Base-by-base conservation (phyloP, 2,888 invertebrate species). In the Thera britannica region DNA sequence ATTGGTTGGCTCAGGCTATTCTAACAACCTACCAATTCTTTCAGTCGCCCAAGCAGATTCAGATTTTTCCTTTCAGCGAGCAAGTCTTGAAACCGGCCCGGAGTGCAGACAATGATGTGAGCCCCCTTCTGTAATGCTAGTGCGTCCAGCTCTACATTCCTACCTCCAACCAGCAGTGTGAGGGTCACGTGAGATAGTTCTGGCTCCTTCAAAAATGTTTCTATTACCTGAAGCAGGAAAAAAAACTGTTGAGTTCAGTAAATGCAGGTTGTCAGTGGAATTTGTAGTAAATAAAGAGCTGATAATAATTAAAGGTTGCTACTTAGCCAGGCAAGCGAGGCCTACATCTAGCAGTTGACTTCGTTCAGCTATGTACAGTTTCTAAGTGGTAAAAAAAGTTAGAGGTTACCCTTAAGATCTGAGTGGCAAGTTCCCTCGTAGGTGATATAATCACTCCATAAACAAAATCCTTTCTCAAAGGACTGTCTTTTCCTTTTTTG, bases 381-480 rank as follows among this genome's bases (percentile, higher is more conserved):
- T 1, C 41, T 46, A 38, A 34, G 54, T 35, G 2, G 36, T 59
- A 8, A 46, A 58, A 35, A 49, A 48, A 49, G 52, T 52, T 9
- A 23, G 1, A 68, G 70, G 72, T 73, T 78, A 93, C 97, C 83
- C 95, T 96, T 78, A 95, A 95, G 72, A 98, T 99, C 87, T 99
- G 99, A 36, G 95, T 93, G 0, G 99, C 99, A 48, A 99, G 90
- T 89, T 99, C 99, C 80, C 99, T 94, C 0, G 99, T 99, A 0
- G 99, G 99, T 0, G 99, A 98, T 78, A 99, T 96, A 60, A 99
- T 96, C 11, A 99, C 93, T 0, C 97, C 98, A 49, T 98, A 98
- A 64, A 99, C 95, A 90, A 97, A 97, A 76, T 96, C 95, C 74
- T 95, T 94, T 68, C 95, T 95, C 94, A 97, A 95, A 1, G 95